Evolutionary conservation across 2,797 vertebrate species (phyloP), one percentile per base, ranked within the genome.

Genomic region (Catostomus latipinnis): DNA sequence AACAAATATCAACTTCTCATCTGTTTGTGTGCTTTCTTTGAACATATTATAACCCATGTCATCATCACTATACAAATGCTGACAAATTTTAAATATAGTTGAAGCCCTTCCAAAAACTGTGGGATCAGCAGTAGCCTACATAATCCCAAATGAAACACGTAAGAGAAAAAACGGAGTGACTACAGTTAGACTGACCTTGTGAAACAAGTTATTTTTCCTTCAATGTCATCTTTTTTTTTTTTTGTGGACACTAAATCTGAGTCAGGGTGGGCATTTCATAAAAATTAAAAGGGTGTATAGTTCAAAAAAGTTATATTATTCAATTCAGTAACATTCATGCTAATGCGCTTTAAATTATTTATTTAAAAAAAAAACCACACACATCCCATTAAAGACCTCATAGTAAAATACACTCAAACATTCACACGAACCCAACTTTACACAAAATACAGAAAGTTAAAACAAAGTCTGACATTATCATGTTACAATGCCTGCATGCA

Each of bases 401-500:
- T 34, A 48, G 11, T 62, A 80, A 63, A 80, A 71, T 63, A 66
- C 14, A 76, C 12, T 68, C 70, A 6, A 74, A 63, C 61, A 58
- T 71, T 82, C 71, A 78, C 22, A 66, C 49, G 71, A 48, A 76
- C 48, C 6, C 45, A 52, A 65, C 63, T 81, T 79, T 34, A 77
- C 52, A 83, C 53, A 69, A 83, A 72, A 56, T 56, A 72, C 16
- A 87, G 60, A 57, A 57, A 88, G 83, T 82, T 82, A 88, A 84
- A 76, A 86, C 57, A 87, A 88, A 90, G 76, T 74, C 45, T 45
- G 13, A 89, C 74, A 84, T 87, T 88, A 89, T 88, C 90, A 89
- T 84, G 88, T 77, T 78, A 75, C 78, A 86, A 81, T 63, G 73
- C 75, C 58, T 88, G 54, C 65, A 68, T 76, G 54, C 63, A 66